These are phyloP conservation scores for Sebastolobus altivelis DNA, from an alignment of 2,797 vertebrate genomes.

Conservation along the genomic window DNA sequence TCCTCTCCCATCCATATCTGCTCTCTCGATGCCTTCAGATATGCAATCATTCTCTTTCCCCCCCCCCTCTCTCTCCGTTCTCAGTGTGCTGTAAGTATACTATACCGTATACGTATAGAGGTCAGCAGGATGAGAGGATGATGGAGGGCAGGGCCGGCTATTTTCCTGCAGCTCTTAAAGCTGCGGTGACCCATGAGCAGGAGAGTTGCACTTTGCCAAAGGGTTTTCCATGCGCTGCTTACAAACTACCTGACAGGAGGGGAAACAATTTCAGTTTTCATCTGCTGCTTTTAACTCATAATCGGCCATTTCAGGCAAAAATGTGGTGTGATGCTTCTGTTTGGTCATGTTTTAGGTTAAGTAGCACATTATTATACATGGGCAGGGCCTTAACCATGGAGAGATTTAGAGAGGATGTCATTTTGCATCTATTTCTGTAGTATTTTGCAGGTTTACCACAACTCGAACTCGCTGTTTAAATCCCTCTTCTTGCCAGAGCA, in stretches of 20 bases:
- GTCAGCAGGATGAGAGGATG: conserved; percentile 80
- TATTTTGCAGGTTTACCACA: background rate
- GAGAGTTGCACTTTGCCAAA: conserved; percentile 75
- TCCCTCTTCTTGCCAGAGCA: background rate
- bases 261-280: conserved; percentile 64
- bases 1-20: conserved; percentile 64
- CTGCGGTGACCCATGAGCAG: conserved; percentile 67
- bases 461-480: background rate
- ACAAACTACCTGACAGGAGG: conserved; percentile 61
- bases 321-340: background rate
- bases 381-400: background rate
- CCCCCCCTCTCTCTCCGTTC: conserved; percentile 17
- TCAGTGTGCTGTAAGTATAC: conserved; percentile 71
- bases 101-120: conserved; percentile 64
- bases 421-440: background rate
- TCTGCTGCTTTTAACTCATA: conserved; percentile 38
- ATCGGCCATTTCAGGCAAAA: conserved; percentile 25
- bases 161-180: conserved; percentile 77
- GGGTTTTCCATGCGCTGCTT: conserved; percentile 55
- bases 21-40: conserved; percentile 75
- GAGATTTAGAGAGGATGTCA: background rate
- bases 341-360: conserved; percentile 15
- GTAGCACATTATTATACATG: background rate
- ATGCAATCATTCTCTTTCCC: conserved; percentile 73
- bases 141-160: conserved; percentile 73